Evolutionary conservation across 2,797 vertebrate genomes (phyloP).

Genomic region (Potorous gilbertii): DNA sequence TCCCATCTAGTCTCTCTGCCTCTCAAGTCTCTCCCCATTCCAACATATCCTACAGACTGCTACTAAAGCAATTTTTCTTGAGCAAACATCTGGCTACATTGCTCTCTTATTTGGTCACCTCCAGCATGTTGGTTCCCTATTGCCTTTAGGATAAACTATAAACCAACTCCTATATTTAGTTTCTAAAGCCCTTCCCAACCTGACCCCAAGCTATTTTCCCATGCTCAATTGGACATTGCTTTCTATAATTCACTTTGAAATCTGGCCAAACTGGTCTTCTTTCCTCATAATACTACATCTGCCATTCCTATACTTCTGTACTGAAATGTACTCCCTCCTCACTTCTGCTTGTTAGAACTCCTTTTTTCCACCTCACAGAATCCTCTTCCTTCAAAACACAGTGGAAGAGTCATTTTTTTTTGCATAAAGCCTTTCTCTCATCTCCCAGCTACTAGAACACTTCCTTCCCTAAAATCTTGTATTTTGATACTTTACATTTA

Average conservation of each 20-base stretch:
- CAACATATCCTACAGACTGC: neutral
- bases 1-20: neutral
- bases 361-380: neutral
- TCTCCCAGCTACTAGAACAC: neutral
- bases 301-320: neutral
- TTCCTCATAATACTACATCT: neutral
- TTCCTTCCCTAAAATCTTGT: neutral
- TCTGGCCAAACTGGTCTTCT: neutral
- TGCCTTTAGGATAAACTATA: neutral
- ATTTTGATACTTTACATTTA: neutral
- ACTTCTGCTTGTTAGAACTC: neutral
- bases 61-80: neutral
- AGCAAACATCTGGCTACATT: neutral
- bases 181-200: neutral
- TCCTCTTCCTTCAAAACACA: neutral
- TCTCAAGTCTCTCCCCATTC: neutral
- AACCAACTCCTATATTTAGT: neutral
- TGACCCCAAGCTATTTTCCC: neutral
- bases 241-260: neutral
- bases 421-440: neutral
- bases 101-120: neutral
- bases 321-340: neutral
- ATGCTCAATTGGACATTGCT: neutral
- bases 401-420: neutral
- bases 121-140: neutral